Conservation (phyloP, 2,888 invertebrate species). For the Gari tellinella region DNA sequence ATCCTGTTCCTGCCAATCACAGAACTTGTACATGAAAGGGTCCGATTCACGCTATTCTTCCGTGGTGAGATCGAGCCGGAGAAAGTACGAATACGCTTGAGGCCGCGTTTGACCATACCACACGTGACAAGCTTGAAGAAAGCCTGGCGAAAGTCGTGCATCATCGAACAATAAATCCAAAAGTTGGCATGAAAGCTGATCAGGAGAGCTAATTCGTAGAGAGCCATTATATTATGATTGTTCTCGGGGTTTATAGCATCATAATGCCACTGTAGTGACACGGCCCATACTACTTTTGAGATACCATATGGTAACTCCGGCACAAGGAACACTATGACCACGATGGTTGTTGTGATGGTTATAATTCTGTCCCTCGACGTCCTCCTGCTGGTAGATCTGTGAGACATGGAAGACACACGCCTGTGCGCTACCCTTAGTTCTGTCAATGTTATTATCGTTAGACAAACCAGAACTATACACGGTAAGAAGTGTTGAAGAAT, state of each 20-base stretch:
- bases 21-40: constrained; percentile 41
- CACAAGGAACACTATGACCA: constrained; percentile 49
- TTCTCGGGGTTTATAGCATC: background rate
- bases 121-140: constrained; percentile 18
- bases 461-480: constrained; percentile 20
- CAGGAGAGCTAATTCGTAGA: constrained; percentile 35
- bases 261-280: background rate
- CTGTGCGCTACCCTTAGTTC: constrained; percentile 27
- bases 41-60: constrained; percentile 14
- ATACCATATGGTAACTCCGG: constrained; percentile 52
- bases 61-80: constrained; percentile 14
- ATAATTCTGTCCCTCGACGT: constrained; percentile 44
- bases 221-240: constrained; percentile 29
- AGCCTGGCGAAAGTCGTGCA: constrained; percentile 34
- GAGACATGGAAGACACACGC: constrained; percentile 30
- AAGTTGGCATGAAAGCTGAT: constrained; percentile 52
- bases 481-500: constrained; percentile 42
- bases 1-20: constrained; percentile 39
- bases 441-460: constrained; percentile 40
- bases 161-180: constrained; percentile 58
- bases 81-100: constrained; percentile 12
- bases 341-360: constrained; percentile 43
- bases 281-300: constrained; percentile 19
- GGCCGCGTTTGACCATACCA: constrained; percentile 3
- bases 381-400: constrained; percentile 14